phyloP scores from a whole-genome alignment of 2,113 vertebrate genomes.

The Halcyon senegalensis region DNA sequence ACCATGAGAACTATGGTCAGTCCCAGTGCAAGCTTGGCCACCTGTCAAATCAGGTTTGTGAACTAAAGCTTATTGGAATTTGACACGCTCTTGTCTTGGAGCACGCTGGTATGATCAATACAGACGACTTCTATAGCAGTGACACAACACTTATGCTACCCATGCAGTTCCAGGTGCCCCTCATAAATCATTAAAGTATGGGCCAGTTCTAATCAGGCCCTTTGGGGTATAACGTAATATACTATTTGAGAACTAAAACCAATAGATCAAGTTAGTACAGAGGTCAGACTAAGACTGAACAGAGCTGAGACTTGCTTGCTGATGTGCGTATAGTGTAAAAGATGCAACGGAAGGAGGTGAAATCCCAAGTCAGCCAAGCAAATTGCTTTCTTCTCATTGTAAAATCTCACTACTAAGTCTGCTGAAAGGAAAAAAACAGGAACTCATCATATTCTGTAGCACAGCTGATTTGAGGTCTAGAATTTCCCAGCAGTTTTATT shows the following conservation, averaged over 20 bases:
- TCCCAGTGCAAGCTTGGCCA: conserved; percentile 36
- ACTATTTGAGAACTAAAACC: conserved; percentile 29
- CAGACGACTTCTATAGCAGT: not conserved
- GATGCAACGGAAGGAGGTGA: not conserved
- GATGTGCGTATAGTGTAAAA: not conserved
- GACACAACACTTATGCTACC: conserved; percentile 33
- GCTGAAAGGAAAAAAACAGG: not conserved
- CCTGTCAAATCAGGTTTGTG: conserved; percentile 61
- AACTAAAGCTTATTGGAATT: conserved; percentile 48
- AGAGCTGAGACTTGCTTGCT: conserved; percentile 15
- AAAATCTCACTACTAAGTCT: conserved; percentile 26
- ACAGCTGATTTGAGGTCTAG: conserved; percentile 8
- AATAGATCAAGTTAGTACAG: conserved; percentile 49
- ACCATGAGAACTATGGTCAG: not conserved
- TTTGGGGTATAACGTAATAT: conserved; percentile 30
- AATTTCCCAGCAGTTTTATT: conserved; percentile 34
- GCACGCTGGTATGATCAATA: conserved; percentile 20
- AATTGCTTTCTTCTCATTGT: conserved; percentile 34
- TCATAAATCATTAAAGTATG: conserved; percentile 66
- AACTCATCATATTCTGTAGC: not conserved
- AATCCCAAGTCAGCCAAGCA: conserved; percentile 34
- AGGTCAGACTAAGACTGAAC: conserved; percentile 40
- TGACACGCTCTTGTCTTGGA: conserved; percentile 36
- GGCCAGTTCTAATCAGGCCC: conserved; percentile 17
- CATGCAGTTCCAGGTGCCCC: conserved; percentile 35